Evolutionary conservation across 2,888 invertebrate species (phyloP), one percentile per base, ranked within the genome.

Genomic region (Drosophila quinaria): DNA sequence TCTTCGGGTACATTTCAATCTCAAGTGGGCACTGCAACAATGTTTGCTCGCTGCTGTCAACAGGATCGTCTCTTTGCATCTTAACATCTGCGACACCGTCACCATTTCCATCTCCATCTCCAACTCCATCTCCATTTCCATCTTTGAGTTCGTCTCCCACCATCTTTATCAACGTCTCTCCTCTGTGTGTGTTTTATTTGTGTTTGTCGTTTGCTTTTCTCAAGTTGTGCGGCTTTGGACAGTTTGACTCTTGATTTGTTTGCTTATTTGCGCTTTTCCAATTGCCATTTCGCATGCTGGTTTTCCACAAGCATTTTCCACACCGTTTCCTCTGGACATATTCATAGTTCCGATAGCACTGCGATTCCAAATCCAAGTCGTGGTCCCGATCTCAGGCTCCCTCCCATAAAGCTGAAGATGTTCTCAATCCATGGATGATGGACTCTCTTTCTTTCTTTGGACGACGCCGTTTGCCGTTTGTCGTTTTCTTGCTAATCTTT

Each of bases 221-320:
- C 54, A 59, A 69, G 69, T 70, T 60, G 50, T 65, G 49, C 65
- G 54, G 63, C 64, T 56, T 56, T 52, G 63, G 52, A 61, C 66
- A 63, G 66, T 70, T 66, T 39, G 70, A 10, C 56, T 63, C 62
- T 74, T 74, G 78, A 71, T 78, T 75, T 79, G 71, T 75, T 75
- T 70, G 66, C 58, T 47, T 77, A 78, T 77, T 78, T 78, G 70
- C 70, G 78, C 75, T 79, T 79, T 78, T 79, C 79, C 75, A 71
- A 66, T 79, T 68, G 71, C 51, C 71, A 78, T 78, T 74, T 68
- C 67, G 51, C 80, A 71, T 71, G 65, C 62, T 62, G 33, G 22
- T 56, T 78, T 79, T 74, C 62, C 74, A 70, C 46, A 54, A 51
- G 44, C 75, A 73, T 81, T 86, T 81, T 82, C 74, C 86, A 77